Evolutionary conservation across 2,797 vertebrate genomes (phyloP).

Genomic region (Takifugu rubripes): DNA sequence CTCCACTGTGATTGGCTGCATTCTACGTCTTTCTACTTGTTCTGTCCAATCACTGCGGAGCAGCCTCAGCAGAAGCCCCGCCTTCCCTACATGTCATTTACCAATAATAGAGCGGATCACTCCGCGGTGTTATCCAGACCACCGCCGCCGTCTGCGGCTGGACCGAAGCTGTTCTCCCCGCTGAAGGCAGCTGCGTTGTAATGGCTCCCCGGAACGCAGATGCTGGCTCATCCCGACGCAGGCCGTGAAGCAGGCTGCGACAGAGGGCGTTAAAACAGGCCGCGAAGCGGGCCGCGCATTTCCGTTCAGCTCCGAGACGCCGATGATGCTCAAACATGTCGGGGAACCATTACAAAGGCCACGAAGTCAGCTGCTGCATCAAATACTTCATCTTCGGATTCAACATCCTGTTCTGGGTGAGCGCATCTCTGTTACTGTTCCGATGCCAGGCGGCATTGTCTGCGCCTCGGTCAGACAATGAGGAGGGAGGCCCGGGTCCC

Average conservation of each 20-base stretch:
- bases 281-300: constrained; percentile 55
- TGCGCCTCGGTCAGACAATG: neutral
- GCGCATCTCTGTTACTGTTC: constrained; percentile 27
- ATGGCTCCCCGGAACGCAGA: constrained; percentile 55
- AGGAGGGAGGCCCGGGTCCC: constrained; percentile 21
- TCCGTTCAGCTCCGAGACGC: constrained; percentile 45
- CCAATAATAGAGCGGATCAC: too few relatives aligned
- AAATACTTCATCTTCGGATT: constrained; percentile 99
- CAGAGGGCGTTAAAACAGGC: constrained; percentile 34
- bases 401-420: constrained; percentile 99
- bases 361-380: constrained; percentile 99
- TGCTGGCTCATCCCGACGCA: constrained; percentile 42
- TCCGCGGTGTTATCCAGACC: too few relatives aligned
- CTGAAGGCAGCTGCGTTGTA: neutral
- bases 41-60: constrained; percentile 27
- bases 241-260: too few relatives aligned
- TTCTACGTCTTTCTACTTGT: neutral
- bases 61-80: constrained; percentile 2
- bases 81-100: constrained; percentile 17
- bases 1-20: constrained; percentile 19
- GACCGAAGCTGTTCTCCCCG: too few relatives aligned
- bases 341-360: constrained; percentile 93
- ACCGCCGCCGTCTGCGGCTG: too few relatives aligned
- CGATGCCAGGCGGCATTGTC: too few relatives aligned
- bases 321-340: constrained; percentile 88